Evolutionary conservation across 2,797 vertebrate genomes (phyloP), one percentile per base, ranked within the genome.

Genomic region (Sylvia borin): DNA sequence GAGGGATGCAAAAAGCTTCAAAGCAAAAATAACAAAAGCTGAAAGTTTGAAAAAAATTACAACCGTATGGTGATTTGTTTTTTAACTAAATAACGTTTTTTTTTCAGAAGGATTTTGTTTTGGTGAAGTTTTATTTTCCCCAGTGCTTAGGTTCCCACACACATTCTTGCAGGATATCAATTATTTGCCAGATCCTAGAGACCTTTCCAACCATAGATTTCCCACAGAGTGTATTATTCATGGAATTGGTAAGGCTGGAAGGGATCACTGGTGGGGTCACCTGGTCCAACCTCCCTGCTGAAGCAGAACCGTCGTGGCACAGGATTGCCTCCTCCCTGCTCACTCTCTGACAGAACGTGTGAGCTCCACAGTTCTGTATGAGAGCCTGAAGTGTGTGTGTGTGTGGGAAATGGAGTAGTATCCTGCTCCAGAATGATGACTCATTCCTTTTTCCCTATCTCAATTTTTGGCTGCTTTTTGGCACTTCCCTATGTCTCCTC

Each of bases 31-130:
- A 38, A 51, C 17, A 76, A 31, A 65, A 75, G 1, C 40, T 32
- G 60, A 17, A 91, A 57, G 4, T 62, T 0, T 24, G 15, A 5
- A 65, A 81, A 68, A 75, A n/a, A 68, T 25, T 34, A 48, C 31
- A 47, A 34, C 2, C 0, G 1, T 38, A 53, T 13, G 25, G 34
- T 31, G 17, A 29, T 38, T 29, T n/a, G 16, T 21, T 67, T 57
- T 34, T 53, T 6, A 27, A 68, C 19, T 42, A 72, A 77, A 3
- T 36, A 61, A n/a, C 4, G 13, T 24, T n/a, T 66, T 2, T 55
- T 55, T 61, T 74, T 45, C 32, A 60, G 26, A 54, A 45, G 7
- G 12, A 50, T 43, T 94, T 48, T 11, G 9, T n/a, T 70, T 53
- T 36, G 19, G 27, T 36, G 26, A 4, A 32, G 7, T 19, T 67